A percentile compares a stretch with the other conserved stretches of the same genome.
Evolutionary conservation across 2,797 vertebrate species (phyloP).

Genomic region (Anguilla marmorata): DNA sequence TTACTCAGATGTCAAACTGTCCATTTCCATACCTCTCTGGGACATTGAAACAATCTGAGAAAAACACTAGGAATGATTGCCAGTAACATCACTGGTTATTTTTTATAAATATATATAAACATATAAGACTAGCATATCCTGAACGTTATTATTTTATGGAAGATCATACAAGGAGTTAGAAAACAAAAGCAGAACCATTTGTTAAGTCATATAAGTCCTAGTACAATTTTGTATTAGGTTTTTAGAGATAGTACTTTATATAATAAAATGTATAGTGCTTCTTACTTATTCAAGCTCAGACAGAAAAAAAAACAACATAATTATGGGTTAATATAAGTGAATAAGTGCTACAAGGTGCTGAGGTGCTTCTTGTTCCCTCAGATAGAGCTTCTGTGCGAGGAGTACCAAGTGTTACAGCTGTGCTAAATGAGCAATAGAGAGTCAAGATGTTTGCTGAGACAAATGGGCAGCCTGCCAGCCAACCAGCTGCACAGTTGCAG

Average conservation of each 20-base stretch:
- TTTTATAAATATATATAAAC: neutral
- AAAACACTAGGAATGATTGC: neutral
- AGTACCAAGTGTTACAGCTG: neutral
- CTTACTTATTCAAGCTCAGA: neutral
- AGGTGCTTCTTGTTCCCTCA: neutral
- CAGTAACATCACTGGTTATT: neutral
- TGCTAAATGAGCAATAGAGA: neutral
- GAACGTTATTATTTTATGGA: neutral
- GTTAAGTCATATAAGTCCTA: too few relatives aligned
- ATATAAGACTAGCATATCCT: neutral
- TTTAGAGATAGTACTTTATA: neutral
- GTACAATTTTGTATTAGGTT: too few relatives aligned
- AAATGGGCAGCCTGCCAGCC: neutral
- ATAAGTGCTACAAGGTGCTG: neutral
- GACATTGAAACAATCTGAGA: neutral
- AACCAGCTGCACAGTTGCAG: neutral
- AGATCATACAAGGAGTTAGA: neutral
- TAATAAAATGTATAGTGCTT: neutral
- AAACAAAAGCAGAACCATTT: neutral
- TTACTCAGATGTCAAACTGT: neutral
- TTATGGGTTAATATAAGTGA: neutral
- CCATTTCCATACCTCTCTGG: neutral
- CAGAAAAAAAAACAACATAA: neutral
- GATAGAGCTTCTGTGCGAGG: neutral
- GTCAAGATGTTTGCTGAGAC: neutral